These are phyloP conservation scores for Scylla paramamosain DNA, from an alignment of 1,140 invertebrate genomes.

Conservation along the genomic window DNA sequence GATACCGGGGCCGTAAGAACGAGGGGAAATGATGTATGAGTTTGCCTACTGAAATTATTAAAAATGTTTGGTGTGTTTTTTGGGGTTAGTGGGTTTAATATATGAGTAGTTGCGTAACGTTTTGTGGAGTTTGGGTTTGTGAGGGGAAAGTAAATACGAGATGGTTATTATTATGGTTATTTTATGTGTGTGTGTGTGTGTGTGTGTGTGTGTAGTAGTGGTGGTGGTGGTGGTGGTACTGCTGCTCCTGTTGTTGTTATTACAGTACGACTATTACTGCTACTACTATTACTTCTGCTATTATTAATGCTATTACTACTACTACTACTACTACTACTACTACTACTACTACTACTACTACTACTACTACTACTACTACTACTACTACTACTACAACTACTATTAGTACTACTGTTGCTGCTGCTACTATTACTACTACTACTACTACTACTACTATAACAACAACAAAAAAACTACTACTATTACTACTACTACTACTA, in stretches of 20 bases:
- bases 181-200: not conserved
- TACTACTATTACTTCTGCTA: conserved; percentile 1
- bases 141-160: not conserved
- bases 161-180: not conserved
- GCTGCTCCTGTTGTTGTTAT: not conserved
- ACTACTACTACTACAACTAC: too few relatives aligned
- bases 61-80: not conserved
- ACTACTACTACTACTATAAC: too few relatives aligned
- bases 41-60: not conserved
- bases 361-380: not conserved
- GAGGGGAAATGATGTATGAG: not conserved
- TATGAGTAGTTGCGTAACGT: not conserved
- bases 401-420: too few relatives aligned
- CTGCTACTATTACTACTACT: too few relatives aligned
- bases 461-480: too few relatives aligned
- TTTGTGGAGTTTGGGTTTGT: not conserved
- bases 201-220: not conserved
- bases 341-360: conserved; percentile 9
- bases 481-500: too few relatives aligned
- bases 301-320: not conserved
- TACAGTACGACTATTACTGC: not conserved
- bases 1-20: not conserved
- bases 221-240: not conserved
- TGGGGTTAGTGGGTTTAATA: not conserved
- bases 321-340: conserved; percentile 21